Conservation (phyloP, 2,888 invertebrate species). For the Diarsia rubi region DNA sequence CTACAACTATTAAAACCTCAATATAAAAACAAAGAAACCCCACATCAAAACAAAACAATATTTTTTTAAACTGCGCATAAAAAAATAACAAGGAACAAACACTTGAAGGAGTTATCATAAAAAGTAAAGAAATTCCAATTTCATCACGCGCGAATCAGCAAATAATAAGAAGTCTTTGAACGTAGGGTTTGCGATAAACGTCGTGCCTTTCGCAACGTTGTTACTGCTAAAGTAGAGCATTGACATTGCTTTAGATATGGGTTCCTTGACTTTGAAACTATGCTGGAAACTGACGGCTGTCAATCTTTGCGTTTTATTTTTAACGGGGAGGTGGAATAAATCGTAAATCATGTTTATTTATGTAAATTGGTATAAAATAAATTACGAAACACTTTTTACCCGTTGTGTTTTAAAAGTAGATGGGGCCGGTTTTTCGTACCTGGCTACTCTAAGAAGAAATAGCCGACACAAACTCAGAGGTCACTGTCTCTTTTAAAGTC, state of each 20-base stretch:
- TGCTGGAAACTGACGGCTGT: conserved; percentile 57
- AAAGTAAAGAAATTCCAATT: conserved; percentile 62
- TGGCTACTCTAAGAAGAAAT: too few species aligned
- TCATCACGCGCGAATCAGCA: conserved; percentile 69
- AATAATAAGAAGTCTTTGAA: conserved; percentile 72
- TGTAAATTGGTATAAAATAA: too few species aligned
- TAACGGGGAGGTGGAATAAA: not conserved
- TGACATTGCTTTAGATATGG: conserved; percentile 75
- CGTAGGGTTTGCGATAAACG: conserved; percentile 70
- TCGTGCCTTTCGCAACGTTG: conserved; percentile 75
- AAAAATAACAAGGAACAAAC: conserved; percentile 63
- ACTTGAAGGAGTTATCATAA: conserved; percentile 53
- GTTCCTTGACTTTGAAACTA: conserved; percentile 76
- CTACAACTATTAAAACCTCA: not conserved
- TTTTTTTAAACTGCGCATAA: conserved; percentile 31
- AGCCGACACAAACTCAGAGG: too few species aligned
- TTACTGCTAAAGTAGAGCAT: conserved; percentile 72
- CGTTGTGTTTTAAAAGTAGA: too few species aligned
- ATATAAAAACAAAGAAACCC: conserved; percentile 7
- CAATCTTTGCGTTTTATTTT: conserved; percentile 52
- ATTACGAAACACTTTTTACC: too few species aligned
- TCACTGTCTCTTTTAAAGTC: too few species aligned
- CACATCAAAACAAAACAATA: conserved; percentile 13
- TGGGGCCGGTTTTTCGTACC: too few species aligned
- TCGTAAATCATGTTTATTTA: too few species aligned